Conservation (phyloP, 2,797 vertebrate genomes). For the Salarias fasciatus region DNA sequence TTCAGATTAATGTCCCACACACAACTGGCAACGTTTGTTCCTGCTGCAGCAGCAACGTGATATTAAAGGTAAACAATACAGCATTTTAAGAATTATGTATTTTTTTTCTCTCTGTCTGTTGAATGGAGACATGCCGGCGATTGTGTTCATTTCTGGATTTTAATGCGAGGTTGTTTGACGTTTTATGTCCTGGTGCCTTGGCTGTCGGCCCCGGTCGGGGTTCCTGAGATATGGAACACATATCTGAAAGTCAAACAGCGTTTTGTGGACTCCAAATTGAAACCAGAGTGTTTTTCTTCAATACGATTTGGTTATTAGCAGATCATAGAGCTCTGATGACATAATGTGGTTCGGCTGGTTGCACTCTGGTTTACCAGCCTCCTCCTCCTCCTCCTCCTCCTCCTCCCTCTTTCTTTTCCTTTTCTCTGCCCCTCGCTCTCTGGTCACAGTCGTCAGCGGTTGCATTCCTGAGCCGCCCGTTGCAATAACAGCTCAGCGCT, state of each 20-base stretch:
- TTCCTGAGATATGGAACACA: constrained; percentile 40
- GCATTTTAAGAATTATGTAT: constrained; percentile 5
- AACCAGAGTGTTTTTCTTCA: constrained; percentile 73
- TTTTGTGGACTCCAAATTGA: constrained; percentile 61
- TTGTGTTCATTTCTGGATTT: constrained; percentile 24
- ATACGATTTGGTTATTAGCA: constrained; percentile 77
- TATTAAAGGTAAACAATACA: constrained; percentile 13
- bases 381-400: constrained; percentile 25
- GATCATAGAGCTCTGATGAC: constrained; percentile 77
- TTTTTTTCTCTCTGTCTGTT: background rate
- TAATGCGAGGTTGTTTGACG: constrained; percentile 5
- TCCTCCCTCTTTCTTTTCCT: constrained; percentile 25
- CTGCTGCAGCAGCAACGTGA: background rate
- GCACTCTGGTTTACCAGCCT: constrained; percentile 69
- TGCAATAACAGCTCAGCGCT: constrained; percentile 81
- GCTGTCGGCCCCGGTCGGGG: constrained; percentile 30
- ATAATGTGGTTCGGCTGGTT: constrained; percentile 78
- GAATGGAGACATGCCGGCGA: constrained; percentile 8
- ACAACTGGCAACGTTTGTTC: constrained; percentile 30
- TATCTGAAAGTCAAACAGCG: constrained; percentile 56
- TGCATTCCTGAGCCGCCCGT: constrained; percentile 75
- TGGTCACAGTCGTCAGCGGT: constrained; percentile 61
- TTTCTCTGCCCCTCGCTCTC: constrained; percentile 39
- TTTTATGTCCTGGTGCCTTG: constrained; percentile 45
- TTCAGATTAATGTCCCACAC: constrained; percentile 20